Evolutionary conservation across 2,113 vertebrate genomes (phyloP).

Genomic region (Dolichallabes microphthalmus): DNA sequence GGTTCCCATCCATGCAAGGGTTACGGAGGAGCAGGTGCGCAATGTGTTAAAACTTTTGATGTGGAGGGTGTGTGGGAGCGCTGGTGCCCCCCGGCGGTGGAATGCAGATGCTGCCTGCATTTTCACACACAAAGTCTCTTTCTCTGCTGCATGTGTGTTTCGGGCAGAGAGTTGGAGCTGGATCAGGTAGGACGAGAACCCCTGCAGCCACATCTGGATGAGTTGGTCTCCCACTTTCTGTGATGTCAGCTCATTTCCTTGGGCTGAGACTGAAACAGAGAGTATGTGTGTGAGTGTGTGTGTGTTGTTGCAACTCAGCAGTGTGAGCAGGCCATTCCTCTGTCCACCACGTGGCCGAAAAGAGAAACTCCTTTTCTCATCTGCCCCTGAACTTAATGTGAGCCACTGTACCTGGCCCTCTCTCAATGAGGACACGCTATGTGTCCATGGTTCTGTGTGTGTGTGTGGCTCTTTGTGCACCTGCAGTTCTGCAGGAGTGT

Average conservation of each 20-base stretch:
- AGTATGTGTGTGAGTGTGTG: conserved; percentile 63
- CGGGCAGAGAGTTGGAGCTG: conserved; percentile 68
- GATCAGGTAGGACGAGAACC: conserved; percentile 77
- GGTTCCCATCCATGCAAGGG: conserved; percentile 88
- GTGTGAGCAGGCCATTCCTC: conserved; percentile 80
- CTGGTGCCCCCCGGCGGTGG: conserved; percentile 77
- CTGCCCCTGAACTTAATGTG: conserved; percentile 62
- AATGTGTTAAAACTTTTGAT: conserved; percentile 87
- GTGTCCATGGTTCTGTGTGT: conserved; percentile 52
- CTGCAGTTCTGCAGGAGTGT: conserved; percentile 51
- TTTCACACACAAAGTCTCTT: conserved; percentile 72
- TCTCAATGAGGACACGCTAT: conserved; percentile 66
- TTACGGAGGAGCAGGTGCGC: conserved; percentile 82
- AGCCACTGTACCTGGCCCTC: conserved; percentile 81
- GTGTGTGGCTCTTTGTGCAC: conserved; percentile 58
- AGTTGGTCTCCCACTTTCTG: conserved; percentile 73
- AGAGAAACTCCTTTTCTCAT: conserved; percentile 64
- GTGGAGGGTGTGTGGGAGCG: conserved; percentile 82
- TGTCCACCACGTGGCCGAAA: conserved; percentile 78
- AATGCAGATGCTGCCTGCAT: conserved; percentile 79
- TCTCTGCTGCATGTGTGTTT: conserved; percentile 14
- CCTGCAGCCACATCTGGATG: conserved; percentile 80
- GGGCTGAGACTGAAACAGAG: conserved; percentile 71
- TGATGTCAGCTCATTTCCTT: conserved; percentile 69
- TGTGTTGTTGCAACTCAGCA: conserved; percentile 76